These are phyloP conservation scores for Brachystomella parvula DNA, from an alignment of 1,140 invertebrate genomes.

Conservation along the genomic window DNA sequence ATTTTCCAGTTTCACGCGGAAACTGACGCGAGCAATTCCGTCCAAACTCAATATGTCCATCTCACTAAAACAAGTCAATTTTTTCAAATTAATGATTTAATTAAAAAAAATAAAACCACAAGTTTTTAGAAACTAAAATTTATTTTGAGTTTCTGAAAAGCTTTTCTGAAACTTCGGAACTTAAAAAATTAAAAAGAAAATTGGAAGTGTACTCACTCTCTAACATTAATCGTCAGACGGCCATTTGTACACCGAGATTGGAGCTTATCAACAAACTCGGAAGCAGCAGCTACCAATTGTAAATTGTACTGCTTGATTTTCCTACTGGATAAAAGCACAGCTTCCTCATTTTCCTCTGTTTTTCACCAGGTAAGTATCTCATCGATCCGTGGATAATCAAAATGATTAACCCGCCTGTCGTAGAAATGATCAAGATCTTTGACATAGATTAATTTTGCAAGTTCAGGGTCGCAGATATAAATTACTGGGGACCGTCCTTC, in stretches of 20 bases:
- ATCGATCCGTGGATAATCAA: not conserved
- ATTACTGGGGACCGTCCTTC: conserved; percentile 2
- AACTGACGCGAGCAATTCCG: conserved; percentile 13
- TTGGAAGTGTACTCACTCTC: not conserved
- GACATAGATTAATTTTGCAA: not conserved
- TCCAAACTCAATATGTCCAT: conserved; percentile 18
- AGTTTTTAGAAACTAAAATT: not conserved
- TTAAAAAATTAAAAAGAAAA: too few relatives aligned
- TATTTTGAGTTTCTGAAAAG: too few relatives aligned
- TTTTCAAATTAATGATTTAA: not conserved
- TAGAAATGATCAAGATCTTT: conserved; percentile 6
- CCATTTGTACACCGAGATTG: not conserved
- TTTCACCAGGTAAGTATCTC: conserved; percentile 3
- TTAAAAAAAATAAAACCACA: not conserved
- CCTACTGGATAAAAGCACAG: conserved; percentile 4
- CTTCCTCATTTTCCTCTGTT: conserved; percentile 15
- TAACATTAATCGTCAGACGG: not conserved
- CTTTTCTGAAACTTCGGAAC: too few relatives aligned
- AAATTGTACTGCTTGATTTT: conserved; percentile 25
- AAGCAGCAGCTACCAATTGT: conserved; percentile 3
- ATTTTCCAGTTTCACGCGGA: conserved; percentile 18
- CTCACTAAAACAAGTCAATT: not conserved
- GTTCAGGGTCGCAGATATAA: conserved; percentile 2
- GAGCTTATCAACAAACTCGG: conserved; percentile 2
- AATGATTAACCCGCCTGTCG: not conserved